Evolutionary conservation across 2,888 invertebrate species (phyloP), one percentile per base, ranked within the genome.

Genomic region (Folsomia candida): DNA sequence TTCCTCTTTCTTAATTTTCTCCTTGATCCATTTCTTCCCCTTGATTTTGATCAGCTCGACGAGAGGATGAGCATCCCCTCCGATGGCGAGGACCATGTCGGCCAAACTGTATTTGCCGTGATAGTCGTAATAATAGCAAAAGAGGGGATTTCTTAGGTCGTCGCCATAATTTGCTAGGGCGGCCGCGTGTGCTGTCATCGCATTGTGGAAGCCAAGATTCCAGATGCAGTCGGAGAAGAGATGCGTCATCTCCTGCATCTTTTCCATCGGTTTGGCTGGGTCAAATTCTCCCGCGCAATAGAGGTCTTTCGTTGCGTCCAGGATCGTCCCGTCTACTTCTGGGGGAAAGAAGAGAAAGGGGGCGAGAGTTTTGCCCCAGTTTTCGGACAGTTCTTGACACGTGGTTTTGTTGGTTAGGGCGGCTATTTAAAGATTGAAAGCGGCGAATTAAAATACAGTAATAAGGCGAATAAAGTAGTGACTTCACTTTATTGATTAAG

Each of bases 1-100:
- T 59, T 59, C 59, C 59, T 59, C 59, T 4, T 59, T 59, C 59
- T 25, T 59, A 24, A 59, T 59, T 3, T 59, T 59, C 26, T 59
- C 59, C 18, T 59, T 6, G 25, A 59, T 59, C 24, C 9, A 59
- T 59, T 59, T 59, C 4, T 6, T 6, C 4, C 59, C 59, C 25
- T 59, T 59, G 14, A 59, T 59, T 59, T 59, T 59, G 59, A 59
- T 59, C 4, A 59, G 59, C 26, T 59, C 59, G 14, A 6, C 22
- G 4, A 59, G 25, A 3, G 59, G 59, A 18, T 59, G 59, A 59
- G 6, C 4, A 25, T 59, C 59, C 20, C 59, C 59, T 59, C 59
- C 59, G 25, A 59, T 59, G 25, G 59, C 59, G 2, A 59, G 25
- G 2, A 59, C 59, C 59, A 59, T 59, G 18, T 59, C 59, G 4